Base-by-base conservation (phyloP, 2,888 invertebrate species). In the Erynnis tages region DNA sequence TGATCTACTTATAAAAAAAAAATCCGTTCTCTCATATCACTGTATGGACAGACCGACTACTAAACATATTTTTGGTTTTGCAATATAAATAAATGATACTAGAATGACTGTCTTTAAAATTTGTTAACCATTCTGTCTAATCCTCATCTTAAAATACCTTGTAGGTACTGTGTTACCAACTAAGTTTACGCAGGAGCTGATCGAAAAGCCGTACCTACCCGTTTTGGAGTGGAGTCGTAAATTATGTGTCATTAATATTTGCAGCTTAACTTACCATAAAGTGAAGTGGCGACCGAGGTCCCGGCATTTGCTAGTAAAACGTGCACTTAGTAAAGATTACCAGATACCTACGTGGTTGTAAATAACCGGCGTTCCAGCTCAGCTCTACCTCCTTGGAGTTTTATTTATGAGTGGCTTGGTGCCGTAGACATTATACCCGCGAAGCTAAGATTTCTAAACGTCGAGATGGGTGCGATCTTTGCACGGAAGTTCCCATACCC, bases 271-370 rank as follows among this genome's bases (percentile, higher is more conserved):
- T 73, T 73, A 73, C 73, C 72, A 77, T 83, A 81, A 81, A 80
- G 67, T 64, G 66, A 72, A 73, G 75, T 72, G 74, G 67, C 63
- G 65, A 66, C 65, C 65, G 63, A 61, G 56, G 65, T 65, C 65
- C 58, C 60, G 60, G 50, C 62, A 53, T 52, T 54, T 54, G 56
- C 58, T 62, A 63, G 63, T 66, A 68, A 66, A 67, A 65, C 65
- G 69, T 72, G 76, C 76, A 76, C 79, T 78, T 76, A 79, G 78
- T 73, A 74, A 72, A 76, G 74, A 79, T 80, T 76, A 79, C 75
- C 73, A 60, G 64, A 63, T 69, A 66, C 65, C 67, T 19, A 16
- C 19, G 19, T 63, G 73, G 76, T 60, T 69, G 76, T 82, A 80
- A 80, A 80, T 82, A 77, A 67, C 69, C 65, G 58, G 60, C 56